phyloP scores from a whole-genome alignment of 2,888 invertebrate genomes.

The Ophonus ardosiacus region DNA sequence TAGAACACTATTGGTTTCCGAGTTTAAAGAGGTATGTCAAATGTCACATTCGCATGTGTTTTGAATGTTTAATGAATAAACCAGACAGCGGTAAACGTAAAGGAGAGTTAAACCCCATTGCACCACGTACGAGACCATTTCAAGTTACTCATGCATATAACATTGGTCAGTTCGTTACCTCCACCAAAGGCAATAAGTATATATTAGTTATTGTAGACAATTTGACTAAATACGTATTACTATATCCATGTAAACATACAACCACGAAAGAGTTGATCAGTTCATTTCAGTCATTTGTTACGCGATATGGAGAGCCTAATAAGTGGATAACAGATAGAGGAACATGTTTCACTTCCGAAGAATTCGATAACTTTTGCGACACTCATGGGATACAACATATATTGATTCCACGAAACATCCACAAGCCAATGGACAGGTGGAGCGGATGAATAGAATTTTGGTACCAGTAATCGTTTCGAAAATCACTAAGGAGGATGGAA shows the following conservation, averaged over 20 bases:
- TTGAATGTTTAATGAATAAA: constrained; percentile 10
- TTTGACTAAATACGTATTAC: too few species aligned
- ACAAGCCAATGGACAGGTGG: constrained; percentile 30
- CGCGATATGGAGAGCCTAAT: neutral
- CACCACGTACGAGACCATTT: neutral
- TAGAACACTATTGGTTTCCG: constrained; percentile 37
- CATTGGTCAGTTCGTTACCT: neutral
- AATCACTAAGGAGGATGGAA: neutral
- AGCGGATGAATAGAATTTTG: constrained; percentile 7
- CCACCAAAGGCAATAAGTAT: neutral
- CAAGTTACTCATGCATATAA: neutral
- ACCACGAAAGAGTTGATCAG: too few species aligned
- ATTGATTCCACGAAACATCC: neutral
- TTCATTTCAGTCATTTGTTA: too few species aligned
- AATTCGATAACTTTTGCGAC: neutral
- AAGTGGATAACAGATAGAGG: neutral
- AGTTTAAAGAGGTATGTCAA: neutral
- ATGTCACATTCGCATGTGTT: neutral
- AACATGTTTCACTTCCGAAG: neutral
- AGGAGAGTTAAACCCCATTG: neutral
- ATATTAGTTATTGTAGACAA: neutral
- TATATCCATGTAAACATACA: too few species aligned
- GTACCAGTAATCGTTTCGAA: neutral
- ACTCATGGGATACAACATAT: constrained; percentile 1
- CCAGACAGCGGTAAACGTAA: neutral